Percentiles rank a stretch among this genome's conserved stretches.
Evolutionary conservation across 2,797 vertebrate genomes (phyloP).

Genomic region (Anabacerthia variegaticeps): DNA sequence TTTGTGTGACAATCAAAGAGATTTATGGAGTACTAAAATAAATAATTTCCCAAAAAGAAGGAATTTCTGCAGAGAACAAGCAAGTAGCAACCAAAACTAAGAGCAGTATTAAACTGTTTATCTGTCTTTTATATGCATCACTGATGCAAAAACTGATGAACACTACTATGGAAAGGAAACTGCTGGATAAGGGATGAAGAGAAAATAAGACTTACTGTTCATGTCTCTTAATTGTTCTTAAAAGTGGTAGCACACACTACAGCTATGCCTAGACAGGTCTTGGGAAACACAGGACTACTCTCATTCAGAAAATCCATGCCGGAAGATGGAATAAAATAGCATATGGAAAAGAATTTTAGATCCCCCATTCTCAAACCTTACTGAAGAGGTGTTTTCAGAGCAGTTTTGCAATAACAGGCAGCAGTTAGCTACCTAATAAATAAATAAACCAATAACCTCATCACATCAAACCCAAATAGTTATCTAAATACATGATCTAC

Average conservation of each 20-base stretch:
- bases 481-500: neutral
- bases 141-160: neutral
- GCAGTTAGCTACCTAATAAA: neutral
- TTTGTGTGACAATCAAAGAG: neutral
- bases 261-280: neutral
- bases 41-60: neutral
- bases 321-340: neutral
- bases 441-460: neutral
- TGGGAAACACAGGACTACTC: rapidly evolving
- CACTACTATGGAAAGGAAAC: neutral
- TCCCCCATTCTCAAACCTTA: neutral
- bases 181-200: neutral
- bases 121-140: neutral
- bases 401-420: neutral
- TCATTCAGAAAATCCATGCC: neutral
- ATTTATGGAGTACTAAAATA: neutral
- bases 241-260: neutral
- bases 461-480: neutral
- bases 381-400: neutral
- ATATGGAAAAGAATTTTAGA: neutral
- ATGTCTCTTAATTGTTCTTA: neutral
- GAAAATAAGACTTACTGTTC: neutral
- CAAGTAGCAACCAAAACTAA: neutral
- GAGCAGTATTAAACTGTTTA: neutral
- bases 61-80: neutral